Evolutionary conservation across 1,140 invertebrate species (phyloP).

Genomic region (Pygmarrhopalites habei): DNA sequence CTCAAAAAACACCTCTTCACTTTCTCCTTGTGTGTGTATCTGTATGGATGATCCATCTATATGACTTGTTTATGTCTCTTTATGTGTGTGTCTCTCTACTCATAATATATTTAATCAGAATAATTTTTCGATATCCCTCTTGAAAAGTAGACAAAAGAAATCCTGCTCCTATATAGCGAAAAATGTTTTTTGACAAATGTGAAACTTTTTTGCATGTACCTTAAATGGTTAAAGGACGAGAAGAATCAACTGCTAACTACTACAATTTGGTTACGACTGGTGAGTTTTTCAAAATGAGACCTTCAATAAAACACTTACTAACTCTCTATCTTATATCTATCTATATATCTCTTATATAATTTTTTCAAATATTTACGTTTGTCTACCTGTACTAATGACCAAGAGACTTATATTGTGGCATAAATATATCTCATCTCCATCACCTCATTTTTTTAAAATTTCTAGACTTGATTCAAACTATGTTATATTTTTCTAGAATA

Average conservation of each 20-base stretch:
- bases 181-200: constrained; percentile 23
- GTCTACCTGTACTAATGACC: constrained; percentile 37
- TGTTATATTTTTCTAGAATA: no score
- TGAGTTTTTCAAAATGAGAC: constrained; percentile 53
- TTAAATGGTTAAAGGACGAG: constrained; percentile 60
- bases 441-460: no score
- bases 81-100: no score
- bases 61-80: no score
- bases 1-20: not conserved
- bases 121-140: no score
- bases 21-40: not conserved
- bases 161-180: no score
- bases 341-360: constrained; percentile 1
- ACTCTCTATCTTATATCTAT: not conserved
- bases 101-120: no score
- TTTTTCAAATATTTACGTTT: constrained; percentile 40
- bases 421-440: no score
- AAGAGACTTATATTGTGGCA: no score
- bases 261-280: constrained; percentile 86
- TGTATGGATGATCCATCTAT: not conserved
- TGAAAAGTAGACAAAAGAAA: not conserved
- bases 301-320: constrained; percentile 6
- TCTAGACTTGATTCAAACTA: no score
- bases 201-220: constrained; percentile 43
- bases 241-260: constrained; percentile 88